Percentiles rank a stretch among this genome's conserved stretches.
Evolutionary conservation across 2,113 vertebrate species (phyloP).

Genomic region (Indri indri): DNA sequence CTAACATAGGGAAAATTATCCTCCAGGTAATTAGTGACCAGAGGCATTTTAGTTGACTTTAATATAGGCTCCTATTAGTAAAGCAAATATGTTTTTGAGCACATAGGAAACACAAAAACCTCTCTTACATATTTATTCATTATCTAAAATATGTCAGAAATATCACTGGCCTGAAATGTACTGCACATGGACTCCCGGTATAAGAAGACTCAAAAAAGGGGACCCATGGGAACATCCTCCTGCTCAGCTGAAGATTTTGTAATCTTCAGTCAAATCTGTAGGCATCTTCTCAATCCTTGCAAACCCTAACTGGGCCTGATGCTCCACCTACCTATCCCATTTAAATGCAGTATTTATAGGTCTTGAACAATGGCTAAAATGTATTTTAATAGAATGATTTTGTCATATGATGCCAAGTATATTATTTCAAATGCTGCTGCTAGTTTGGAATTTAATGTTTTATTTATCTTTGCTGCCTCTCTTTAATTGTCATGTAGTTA

Average conservation of each 20-base stretch:
- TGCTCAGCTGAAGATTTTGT: not conserved
- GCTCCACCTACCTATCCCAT: not conserved
- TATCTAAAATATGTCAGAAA: not conserved
- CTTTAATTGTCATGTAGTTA: not conserved
- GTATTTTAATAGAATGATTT: constrained; percentile 33
- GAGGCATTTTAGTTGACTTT: not conserved
- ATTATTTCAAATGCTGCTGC: not conserved
- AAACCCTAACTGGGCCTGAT: not conserved
- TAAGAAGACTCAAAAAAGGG: not conserved
- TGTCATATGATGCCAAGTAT: constrained; percentile 4
- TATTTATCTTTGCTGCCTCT: constrained; percentile 28
- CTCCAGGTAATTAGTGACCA: not conserved
- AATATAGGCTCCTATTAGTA: not conserved
- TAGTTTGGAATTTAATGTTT: constrained; percentile 21
- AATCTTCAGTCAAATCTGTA: not conserved
- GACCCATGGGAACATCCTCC: no score
- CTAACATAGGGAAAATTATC: not conserved
- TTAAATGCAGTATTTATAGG: not conserved
- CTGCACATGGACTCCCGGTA: not conserved
- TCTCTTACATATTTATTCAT: not conserved
- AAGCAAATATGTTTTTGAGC: not conserved
- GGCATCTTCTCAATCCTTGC: not conserved
- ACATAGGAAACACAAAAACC: not conserved
- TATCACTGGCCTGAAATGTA: not conserved
- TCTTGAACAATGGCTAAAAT: not conserved